Percentiles rank a stretch among this genome's conserved stretches.
These are phyloP conservation scores for Mayetiola destructor DNA, from an alignment of 2,888 invertebrate species.

Conservation along the genomic window DNA sequence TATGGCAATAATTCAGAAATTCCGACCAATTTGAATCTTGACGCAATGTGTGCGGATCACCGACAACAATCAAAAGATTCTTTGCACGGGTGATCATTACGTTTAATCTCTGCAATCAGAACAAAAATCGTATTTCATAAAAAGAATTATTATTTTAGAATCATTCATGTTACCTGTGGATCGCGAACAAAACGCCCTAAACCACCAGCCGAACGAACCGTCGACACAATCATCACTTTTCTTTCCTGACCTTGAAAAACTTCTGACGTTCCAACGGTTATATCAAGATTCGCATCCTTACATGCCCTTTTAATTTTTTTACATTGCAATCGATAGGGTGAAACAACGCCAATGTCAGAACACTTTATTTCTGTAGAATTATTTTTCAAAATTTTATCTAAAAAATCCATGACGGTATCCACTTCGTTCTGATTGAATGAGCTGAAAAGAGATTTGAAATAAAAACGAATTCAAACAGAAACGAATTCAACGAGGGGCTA, in stretches of 20 bases:
- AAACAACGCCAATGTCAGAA: conserved; percentile 43
- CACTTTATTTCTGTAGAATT: conserved; percentile 27
- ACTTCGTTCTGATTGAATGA: conserved; percentile 46
- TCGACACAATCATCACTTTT: conserved; percentile 63
- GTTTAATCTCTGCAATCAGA: neutral
- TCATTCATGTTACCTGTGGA: conserved; percentile 24
- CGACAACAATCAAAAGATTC: neutral
- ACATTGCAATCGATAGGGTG: conserved; percentile 40
- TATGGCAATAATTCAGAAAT: neutral
- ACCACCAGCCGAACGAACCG: conserved; percentile 46
- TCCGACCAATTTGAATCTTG: neutral
- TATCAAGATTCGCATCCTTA: conserved; percentile 27
- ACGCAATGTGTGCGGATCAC: neutral
- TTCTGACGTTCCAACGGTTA: conserved; percentile 71
- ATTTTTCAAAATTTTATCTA: conserved; percentile 31
- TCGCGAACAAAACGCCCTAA: conserved; percentile 27
- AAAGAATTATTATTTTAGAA: neutral
- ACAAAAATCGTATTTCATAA: neutral
- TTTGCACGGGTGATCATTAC: neutral
- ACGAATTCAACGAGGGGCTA: neutral
- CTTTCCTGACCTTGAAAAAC: conserved; percentile 80
- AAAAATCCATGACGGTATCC: conserved; percentile 41
- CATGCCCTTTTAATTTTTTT: conserved; percentile 25
- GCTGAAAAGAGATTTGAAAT: no score
- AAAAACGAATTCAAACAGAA: no score